A percentile compares a stretch with the other conserved stretches of the same genome.
Conservation (phyloP, 92 coral and sea anemone species). For the Porites cylindrica region DNA sequence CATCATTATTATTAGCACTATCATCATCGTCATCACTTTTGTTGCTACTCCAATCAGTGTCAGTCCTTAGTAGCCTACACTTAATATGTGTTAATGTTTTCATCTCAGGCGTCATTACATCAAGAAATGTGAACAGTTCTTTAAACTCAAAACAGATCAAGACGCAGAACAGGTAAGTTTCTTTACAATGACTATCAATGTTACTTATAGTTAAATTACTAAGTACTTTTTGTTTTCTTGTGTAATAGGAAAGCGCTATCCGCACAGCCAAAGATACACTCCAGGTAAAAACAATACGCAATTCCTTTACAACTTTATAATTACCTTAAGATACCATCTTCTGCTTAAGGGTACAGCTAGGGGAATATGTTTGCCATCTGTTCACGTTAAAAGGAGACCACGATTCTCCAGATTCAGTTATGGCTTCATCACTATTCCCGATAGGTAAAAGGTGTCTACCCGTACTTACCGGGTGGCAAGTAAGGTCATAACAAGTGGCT, state of each 20-base stretch:
- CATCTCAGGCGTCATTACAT: constrained; percentile 83
- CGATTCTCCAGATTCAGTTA: too few species aligned
- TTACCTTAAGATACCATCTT: too few species aligned
- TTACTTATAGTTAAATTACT: neutral
- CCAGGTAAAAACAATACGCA: constrained; percentile 61
- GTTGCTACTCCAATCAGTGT: neutral
- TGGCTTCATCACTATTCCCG: too few species aligned
- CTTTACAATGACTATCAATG: neutral
- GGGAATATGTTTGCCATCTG: too few species aligned
- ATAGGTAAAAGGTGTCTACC: too few species aligned
- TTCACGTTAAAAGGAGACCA: too few species aligned
- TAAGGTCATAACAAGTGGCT: too few species aligned
- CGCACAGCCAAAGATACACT: constrained; percentile 79
- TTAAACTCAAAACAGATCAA: constrained; percentile 73
- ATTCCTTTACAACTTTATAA: too few species aligned
- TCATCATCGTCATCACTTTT: too few species aligned
- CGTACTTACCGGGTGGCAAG: too few species aligned
- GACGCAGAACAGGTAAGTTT: constrained; percentile 74
- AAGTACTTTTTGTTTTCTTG: neutral
- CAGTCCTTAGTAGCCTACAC: neutral
- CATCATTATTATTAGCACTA: too few species aligned
- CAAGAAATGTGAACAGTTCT: constrained; percentile 90
- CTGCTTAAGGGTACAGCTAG: too few species aligned
- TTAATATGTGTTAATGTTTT: neutral
- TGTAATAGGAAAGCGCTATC: constrained; percentile 19